Conservation (phyloP, 2,888 invertebrate species). For the Sinelater perroti region DNA sequence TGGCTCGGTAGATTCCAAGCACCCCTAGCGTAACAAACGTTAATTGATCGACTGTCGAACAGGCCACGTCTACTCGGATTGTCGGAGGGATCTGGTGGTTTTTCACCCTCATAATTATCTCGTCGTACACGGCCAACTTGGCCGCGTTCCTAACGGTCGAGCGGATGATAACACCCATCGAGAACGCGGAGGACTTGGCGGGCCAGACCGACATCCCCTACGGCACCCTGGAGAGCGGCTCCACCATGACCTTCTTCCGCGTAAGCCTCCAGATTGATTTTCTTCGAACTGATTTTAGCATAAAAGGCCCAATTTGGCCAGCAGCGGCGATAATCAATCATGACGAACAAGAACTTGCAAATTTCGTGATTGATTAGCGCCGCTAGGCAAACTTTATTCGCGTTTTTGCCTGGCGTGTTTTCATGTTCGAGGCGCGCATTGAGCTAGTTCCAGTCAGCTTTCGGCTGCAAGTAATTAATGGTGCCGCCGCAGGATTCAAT, state of each 20-base stretch:
- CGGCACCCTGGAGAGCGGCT: slow-evolving; percentile 83
- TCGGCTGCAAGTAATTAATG: background rate
- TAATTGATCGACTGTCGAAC: slow-evolving; percentile 35
- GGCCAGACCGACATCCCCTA: slow-evolving; percentile 85
- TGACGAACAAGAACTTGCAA: background rate
- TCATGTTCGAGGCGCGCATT: background rate
- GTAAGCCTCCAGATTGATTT: no score
- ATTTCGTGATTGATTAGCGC: slow-evolving; percentile 2
- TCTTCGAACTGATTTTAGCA: background rate
- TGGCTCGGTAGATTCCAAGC: no score
- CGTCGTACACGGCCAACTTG: slow-evolving; percentile 91
- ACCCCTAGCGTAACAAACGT: background rate
- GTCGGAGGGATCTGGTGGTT: slow-evolving; percentile 93
- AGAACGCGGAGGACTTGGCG: slow-evolving; percentile 83
- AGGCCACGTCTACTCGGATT: slow-evolving; percentile 79
- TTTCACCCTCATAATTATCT: slow-evolving; percentile 88
- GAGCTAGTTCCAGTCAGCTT: background rate
- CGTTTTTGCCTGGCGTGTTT: background rate
- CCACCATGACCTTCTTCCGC: slow-evolving; percentile 89
- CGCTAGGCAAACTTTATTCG: background rate
- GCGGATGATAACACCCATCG: slow-evolving; percentile 86
- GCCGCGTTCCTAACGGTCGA: slow-evolving; percentile 92
- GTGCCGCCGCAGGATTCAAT: slow-evolving; percentile 71
- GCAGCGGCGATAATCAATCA: background rate
- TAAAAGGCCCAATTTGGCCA: background rate